Conservation (phyloP, 2,797 vertebrate genomes). For the Molothrus aeneus region DNA sequence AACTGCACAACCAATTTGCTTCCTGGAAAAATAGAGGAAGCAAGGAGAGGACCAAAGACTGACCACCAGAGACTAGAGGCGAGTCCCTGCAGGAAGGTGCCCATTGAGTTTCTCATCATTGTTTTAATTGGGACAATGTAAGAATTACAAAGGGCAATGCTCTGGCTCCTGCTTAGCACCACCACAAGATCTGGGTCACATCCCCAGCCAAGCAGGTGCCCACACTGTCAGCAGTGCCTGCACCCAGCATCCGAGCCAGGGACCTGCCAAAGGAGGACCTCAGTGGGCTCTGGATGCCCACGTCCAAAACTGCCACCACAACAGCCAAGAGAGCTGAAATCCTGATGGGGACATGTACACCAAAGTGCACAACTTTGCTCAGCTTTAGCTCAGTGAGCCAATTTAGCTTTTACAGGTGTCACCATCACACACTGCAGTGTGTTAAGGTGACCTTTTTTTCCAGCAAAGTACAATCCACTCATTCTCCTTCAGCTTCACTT, state of each 20-base stretch:
- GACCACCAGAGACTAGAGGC: not conserved
- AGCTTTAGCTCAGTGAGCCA: not conserved
- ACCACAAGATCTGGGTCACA: not conserved
- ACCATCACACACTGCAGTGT: not conserved
- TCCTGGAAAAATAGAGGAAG: not conserved
- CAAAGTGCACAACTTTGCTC: not conserved
- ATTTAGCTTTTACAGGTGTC: not conserved
- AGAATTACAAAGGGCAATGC: not conserved
- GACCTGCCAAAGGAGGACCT: accelerated
- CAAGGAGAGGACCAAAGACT: not conserved
- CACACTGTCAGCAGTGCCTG: not conserved
- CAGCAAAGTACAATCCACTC: not conserved
- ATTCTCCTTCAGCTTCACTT: not conserved
- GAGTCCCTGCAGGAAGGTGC: not conserved
- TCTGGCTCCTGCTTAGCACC: not conserved
- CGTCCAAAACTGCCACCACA: not conserved
- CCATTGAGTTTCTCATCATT: accelerated
- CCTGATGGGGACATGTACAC: accelerated
- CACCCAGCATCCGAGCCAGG: not conserved
- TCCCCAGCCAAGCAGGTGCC: not conserved
- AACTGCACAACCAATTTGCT: not conserved
- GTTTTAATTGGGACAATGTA: accelerated
- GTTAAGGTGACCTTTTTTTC: not conserved
- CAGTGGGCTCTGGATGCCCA: not conserved
- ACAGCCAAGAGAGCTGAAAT: not conserved